Evolutionary conservation across 2,797 vertebrate genomes (phyloP).

Genomic region (Saxicola maurus): DNA sequence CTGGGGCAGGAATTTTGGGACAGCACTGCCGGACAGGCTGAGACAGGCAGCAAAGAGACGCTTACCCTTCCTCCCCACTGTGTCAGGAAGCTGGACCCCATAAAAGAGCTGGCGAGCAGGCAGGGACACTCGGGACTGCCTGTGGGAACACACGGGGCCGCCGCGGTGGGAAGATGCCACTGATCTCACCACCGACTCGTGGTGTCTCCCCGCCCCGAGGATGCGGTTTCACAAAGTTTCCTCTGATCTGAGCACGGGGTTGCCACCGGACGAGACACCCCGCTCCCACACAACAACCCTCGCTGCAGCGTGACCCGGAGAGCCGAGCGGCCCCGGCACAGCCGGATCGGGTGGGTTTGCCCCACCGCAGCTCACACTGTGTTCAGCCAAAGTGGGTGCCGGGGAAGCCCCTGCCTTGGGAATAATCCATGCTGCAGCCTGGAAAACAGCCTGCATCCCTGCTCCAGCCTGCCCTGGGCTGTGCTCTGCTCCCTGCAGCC

Average conservation of each 20-base stretch:
- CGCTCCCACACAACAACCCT: background rate
- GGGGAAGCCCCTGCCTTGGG: background rate
- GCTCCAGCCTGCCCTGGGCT: background rate
- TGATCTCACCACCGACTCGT: background rate
- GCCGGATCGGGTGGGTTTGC: background rate
- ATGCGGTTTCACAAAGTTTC: slow-evolving; percentile 27
- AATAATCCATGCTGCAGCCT: accelerated
- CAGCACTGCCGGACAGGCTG: background rate
- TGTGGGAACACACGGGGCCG: background rate
- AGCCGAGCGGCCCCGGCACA: accelerated
- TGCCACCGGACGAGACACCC: background rate
- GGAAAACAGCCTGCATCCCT: background rate
- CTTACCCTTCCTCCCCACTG: background rate
- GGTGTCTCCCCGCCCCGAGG: background rate
- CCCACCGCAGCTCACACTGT: accelerated
- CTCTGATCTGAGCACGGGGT: slow-evolving; percentile 17
- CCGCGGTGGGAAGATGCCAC: background rate
- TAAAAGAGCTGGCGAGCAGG: accelerated
- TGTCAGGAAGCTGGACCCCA: background rate
- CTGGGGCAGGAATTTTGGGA: background rate
- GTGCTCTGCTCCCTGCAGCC: background rate
- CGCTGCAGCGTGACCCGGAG: accelerated
- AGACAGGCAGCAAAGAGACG: background rate
- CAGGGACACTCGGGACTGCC: background rate
- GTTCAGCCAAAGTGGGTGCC: accelerated